Conservation (phyloP, 2,113 vertebrate species). For the Erythrolamprus reginae region DNA sequence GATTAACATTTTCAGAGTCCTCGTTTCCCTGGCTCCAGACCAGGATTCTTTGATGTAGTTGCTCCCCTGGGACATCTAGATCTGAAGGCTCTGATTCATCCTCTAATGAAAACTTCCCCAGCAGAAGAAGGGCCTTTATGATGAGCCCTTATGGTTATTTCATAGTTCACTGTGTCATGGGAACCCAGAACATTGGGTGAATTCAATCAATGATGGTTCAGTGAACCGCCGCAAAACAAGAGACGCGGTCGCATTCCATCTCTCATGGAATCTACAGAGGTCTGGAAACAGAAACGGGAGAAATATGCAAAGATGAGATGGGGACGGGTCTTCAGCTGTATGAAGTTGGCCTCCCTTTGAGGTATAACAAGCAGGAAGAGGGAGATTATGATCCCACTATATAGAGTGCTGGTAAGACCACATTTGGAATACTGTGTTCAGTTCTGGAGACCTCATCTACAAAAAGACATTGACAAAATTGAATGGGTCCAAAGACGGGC, state of each 20-base stretch:
- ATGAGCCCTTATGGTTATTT: background rate
- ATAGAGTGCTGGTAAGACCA: too few species aligned
- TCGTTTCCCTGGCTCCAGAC: background rate
- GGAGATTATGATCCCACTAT: too few species aligned
- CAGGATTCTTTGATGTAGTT: background rate
- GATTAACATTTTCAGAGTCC: background rate
- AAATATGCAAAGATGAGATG: background rate
- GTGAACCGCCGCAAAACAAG: background rate
- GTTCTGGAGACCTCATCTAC: too few species aligned
- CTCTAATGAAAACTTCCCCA: background rate
- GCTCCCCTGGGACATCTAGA: background rate
- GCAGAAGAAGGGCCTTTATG: background rate
- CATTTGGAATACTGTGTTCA: too few species aligned
- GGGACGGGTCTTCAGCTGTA: background rate
- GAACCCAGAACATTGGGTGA: background rate
- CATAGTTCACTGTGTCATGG: background rate
- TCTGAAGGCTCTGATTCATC: background rate
- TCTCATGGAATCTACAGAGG: background rate
- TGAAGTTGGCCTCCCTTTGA: too few species aligned
- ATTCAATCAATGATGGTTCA: background rate
- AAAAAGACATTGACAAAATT: too few species aligned
- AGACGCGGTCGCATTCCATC: background rate
- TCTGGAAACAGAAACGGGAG: background rate
- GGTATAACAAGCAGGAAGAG: background rate
- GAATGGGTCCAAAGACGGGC: too few species aligned